A percentile compares a stretch with the other conserved stretches of the same genome.
These are phyloP conservation scores for Rana temporaria DNA, from an alignment of 2,113 vertebrate species.

Conservation along the genomic window DNA sequence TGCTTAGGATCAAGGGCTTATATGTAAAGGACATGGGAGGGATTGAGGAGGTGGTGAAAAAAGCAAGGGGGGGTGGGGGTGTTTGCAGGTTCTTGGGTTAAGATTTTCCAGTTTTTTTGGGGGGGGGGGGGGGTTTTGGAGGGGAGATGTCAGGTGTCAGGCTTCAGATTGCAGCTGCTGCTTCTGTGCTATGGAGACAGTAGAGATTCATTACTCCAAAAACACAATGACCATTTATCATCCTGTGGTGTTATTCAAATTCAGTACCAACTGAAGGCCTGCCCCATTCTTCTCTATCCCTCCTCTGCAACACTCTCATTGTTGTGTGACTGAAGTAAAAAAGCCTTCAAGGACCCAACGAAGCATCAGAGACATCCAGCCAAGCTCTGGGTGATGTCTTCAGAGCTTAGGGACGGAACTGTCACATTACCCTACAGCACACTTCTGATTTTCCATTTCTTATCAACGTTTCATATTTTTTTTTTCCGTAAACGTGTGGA, in stretches of 20 bases:
- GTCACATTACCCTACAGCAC: slow-evolving; percentile 14
- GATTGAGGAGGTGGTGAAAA: slow-evolving; percentile 56
- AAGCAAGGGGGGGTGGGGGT: slow-evolving; percentile 52
- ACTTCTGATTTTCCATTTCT: slow-evolving; percentile 2
- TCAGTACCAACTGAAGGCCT: slow-evolving; percentile 97
- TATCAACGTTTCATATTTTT: neutral
- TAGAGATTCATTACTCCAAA: slow-evolving; percentile 98
- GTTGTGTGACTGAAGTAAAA: slow-evolving; percentile 85
- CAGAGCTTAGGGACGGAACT: slow-evolving; percentile 59
- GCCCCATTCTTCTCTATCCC: slow-evolving; percentile 88
- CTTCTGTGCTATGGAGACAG: slow-evolving; percentile 91
- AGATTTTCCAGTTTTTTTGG: slow-evolving; percentile 52
- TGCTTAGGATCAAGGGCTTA: slow-evolving; percentile 55
- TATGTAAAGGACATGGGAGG: slow-evolving; percentile 25
- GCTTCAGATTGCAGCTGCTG: slow-evolving; percentile 95
- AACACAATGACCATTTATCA: slow-evolving; percentile 99
- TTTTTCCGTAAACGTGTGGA: slow-evolving; percentile 15
- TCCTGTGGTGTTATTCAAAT: slow-evolving; percentile 99
- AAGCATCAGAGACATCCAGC: slow-evolving; percentile 71
- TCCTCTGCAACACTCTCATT: slow-evolving; percentile 86
- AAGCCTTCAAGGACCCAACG: slow-evolving; percentile 75
- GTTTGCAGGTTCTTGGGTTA: slow-evolving; percentile 61
- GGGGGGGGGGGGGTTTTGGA: slow-evolving; percentile 62
- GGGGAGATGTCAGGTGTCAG: slow-evolving; percentile 95
- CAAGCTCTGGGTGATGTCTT: slow-evolving; percentile 60